Evolutionary conservation across 2,888 invertebrate genomes (phyloP), one percentile per base, ranked within the genome.

Genomic region (Caenorhabditis sp.): DNA sequence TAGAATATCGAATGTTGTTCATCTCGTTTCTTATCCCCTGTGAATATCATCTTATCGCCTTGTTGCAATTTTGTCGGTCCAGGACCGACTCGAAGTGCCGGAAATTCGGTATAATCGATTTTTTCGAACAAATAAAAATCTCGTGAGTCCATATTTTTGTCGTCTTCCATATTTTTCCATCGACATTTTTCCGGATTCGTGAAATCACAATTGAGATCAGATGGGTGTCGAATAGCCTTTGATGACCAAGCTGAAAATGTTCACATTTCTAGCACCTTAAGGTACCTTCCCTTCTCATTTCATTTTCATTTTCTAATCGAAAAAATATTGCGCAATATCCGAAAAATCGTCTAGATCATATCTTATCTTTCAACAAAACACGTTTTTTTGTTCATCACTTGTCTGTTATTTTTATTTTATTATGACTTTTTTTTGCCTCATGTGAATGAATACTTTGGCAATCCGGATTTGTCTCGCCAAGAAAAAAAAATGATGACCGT

Each of bases 91-190:
- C 84, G 82, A 0, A 86, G 72, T 23, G 81, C 79, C 23, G 86
- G 86, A 66, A 87, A 86, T 57, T 84, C 84, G 21, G 83, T 84
- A 65, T 79, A 80, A 62, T 86, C 86, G n/a, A 68, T 78, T 58
- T 86, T 86, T 43, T 82, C 81, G 66, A 86, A 86, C 10, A 86
- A 72, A 74, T 85, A 77, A 63, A 86, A 86, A 62, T 86, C 84
- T 3, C 69, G 62, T 0, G 74, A 74, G 27, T 74, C 74, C 69
- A 69, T 64, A 49, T 63, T 62, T 19, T 74, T 58, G 10, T 66
- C 63, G 50, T 76, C 77, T 4, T 73, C 72, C 77, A 81, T 81
- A 62, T 86, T 86, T 27, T 79, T 83, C 86, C 86, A 86, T 60
- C 73, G 74, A 59, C 86, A 86, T 57, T 77, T 78, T 49, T 77